Conservation (phyloP, 2,888 invertebrate species). For the Nephrotoma flavescens region DNA sequence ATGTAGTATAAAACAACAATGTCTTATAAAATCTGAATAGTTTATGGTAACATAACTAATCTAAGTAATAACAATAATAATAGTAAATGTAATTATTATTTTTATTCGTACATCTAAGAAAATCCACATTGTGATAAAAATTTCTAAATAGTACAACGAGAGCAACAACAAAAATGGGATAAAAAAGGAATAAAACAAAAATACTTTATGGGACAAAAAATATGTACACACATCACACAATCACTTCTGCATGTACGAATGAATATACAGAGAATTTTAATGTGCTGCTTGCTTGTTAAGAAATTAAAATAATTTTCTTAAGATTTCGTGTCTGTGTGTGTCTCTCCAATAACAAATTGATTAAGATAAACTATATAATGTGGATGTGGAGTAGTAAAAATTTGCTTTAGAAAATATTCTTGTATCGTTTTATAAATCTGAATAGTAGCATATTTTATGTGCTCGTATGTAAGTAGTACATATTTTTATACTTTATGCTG, state of each 20-base stretch:
- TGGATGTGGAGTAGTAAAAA: not conserved
- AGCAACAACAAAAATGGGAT: not conserved
- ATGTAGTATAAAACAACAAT: not conserved
- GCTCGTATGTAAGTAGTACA: not conserved
- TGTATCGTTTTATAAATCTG: not conserved
- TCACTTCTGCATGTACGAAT: not conserved
- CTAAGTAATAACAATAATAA: not conserved
- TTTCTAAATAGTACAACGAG: not conserved
- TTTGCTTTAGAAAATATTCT: not conserved
- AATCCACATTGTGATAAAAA: not conserved
- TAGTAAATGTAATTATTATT: not conserved
- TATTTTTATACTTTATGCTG: not conserved
- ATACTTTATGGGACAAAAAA: not conserved
- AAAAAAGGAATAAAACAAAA: not conserved
- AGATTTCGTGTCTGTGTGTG: not conserved
- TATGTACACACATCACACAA: not conserved
- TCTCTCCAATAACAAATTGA: not conserved
- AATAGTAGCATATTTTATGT: not conserved
- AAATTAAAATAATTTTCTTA: not conserved
- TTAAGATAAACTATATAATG: not conserved
- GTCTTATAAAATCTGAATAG: not conserved
- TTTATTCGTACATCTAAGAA: not conserved
- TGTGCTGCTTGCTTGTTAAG: not conserved
- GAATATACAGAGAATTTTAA: not conserved
- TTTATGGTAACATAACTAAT: not conserved